These are phyloP conservation scores for Drosophila varians DNA, from an alignment of 1,140 invertebrate genomes.

Conservation along the genomic window DNA sequence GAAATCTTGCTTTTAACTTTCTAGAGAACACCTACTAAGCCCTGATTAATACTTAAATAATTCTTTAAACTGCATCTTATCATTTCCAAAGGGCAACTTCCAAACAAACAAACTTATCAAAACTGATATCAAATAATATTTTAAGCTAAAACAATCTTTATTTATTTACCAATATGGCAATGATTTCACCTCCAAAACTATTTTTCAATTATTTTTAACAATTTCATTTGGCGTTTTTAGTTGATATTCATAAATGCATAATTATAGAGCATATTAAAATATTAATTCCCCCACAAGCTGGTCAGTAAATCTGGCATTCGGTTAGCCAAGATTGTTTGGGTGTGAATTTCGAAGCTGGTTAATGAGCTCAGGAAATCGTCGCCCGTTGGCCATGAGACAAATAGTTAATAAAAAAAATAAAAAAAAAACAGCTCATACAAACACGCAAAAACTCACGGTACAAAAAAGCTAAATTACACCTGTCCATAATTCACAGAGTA, in stretches of 20 bases:
- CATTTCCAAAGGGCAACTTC: neutral
- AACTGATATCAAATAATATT: neutral
- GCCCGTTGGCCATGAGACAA: constrained; percentile 35
- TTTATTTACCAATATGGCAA: constrained; percentile 7
- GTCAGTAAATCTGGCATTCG: neutral
- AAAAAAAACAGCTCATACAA: constrained; percentile 23
- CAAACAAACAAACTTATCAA: constrained; percentile 1
- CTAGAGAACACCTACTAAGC: too few relatives aligned
- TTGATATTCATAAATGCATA: constrained; percentile 13
- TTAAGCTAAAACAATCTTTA: neutral
- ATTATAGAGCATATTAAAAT: constrained; percentile 17
- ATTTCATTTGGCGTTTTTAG: constrained; percentile 13
- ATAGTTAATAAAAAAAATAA: constrained; percentile 17
- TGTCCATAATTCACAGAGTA: constrained; percentile 31
- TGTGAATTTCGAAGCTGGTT: constrained; percentile 53
- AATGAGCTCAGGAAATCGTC: constrained; percentile 59
- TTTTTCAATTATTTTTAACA: constrained; percentile 7
- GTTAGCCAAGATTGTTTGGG: constrained; percentile 23
- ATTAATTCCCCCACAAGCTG: constrained; percentile 2
- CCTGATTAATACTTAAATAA: too few relatives aligned
- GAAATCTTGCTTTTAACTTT: too few relatives aligned
- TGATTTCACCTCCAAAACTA: neutral
- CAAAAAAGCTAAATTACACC: constrained; percentile 32
- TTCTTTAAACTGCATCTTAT: neutral
- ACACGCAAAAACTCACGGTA: constrained; percentile 31